These are phyloP conservation scores for Sepiola atlantica DNA, from an alignment of 2,888 invertebrate species.

Conservation along the genomic window DNA sequence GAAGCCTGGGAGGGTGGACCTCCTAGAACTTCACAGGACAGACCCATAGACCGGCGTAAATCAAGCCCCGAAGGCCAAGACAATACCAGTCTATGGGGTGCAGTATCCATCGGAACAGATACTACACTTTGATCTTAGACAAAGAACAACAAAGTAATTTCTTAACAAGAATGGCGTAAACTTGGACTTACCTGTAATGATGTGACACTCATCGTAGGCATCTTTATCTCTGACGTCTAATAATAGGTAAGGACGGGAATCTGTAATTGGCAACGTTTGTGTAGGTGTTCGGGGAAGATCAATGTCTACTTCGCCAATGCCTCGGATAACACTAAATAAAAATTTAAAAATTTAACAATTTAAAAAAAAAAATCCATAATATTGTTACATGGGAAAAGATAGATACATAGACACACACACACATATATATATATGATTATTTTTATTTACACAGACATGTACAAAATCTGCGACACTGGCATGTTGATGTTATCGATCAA, in stretches of 20 bases:
- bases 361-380: background rate
- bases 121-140: too few species aligned
- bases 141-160: too few species aligned
- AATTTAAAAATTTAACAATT: background rate
- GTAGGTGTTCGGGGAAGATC: constrained; percentile 52
- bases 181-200: constrained; percentile 72
- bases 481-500: too few species aligned
- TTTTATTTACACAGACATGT: background rate
- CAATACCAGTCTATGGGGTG: too few species aligned
- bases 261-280: constrained; percentile 49
- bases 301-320: constrained; percentile 73
- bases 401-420: background rate
- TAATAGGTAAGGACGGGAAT: constrained; percentile 74
- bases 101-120: too few species aligned
- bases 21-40: too few species aligned
- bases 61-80: too few species aligned
- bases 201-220: constrained; percentile 73
- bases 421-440: background rate
- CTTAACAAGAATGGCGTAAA: background rate
- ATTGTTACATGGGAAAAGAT: background rate
- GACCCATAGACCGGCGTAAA: too few species aligned
- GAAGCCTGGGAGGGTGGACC: too few species aligned
- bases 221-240: constrained; percentile 75
- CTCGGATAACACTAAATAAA: constrained; percentile 68
- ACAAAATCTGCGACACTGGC: too few species aligned